These are phyloP conservation scores for Oncopeltus fasciatus DNA, from an alignment of 1,140 invertebrate species.

Conservation along the genomic window DNA sequence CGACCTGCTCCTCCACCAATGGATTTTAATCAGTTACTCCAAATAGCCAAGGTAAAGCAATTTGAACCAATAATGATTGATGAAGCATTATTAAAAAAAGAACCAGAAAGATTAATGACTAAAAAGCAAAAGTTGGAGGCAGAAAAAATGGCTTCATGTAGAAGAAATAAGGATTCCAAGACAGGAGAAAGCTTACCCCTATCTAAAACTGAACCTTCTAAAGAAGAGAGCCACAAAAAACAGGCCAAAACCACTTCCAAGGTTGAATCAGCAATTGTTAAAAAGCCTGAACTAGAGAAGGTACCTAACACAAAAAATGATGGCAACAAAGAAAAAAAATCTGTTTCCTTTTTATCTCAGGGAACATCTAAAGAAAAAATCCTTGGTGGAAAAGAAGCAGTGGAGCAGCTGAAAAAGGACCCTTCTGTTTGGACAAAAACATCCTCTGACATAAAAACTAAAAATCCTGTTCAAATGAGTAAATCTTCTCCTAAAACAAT, in stretches of 20 bases:
- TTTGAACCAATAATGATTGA: conserved; percentile 53
- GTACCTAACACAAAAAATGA: neutral
- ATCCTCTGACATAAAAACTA: conserved; percentile 14
- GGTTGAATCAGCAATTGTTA: neutral
- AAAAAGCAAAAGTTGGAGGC: conserved; percentile 62
- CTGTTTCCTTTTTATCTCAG: no score
- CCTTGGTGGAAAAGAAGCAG: neutral
- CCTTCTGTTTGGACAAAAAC: conserved; percentile 22
- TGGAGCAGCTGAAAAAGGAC: conserved; percentile 23
- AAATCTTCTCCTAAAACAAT: conserved; percentile 13
- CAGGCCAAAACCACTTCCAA: conserved; percentile 4
- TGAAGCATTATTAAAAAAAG: conserved; percentile 35
- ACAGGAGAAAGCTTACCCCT: conserved; percentile 21
- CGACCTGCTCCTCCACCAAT: conserved; percentile 50
- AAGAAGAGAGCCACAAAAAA: conserved; percentile 42
- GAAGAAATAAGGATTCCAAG: neutral
- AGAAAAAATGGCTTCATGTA: conserved; percentile 36
- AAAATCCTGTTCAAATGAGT: neutral
- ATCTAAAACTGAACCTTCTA: conserved; percentile 36
- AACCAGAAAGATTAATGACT: conserved; percentile 46
- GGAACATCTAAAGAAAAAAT: no score
- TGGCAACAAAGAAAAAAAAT: no score
- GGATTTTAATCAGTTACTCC: conserved; percentile 56
- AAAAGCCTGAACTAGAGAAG: neutral
- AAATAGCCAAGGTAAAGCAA: conserved; percentile 70